Percentiles rank a stretch among this genome's conserved stretches.
phyloP scores from a whole-genome alignment of 2,888 invertebrate species.

The Sphecodes monilicornis region DNA sequence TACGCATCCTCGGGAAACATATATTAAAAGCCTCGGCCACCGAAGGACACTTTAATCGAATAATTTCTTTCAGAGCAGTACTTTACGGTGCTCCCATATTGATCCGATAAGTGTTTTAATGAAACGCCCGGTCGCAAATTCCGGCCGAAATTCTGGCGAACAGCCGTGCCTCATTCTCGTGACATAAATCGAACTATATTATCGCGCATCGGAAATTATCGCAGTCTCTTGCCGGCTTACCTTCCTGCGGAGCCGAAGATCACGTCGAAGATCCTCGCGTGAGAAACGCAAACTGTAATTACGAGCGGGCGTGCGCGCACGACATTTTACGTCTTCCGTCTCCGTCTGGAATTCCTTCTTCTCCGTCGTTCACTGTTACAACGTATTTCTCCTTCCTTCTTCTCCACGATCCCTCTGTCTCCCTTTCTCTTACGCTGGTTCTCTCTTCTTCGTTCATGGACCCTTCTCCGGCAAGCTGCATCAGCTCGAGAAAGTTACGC shows the following conservation, averaged over 20 bases:
- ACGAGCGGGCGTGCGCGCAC: conserved; percentile 70
- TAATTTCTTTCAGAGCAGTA: conserved; percentile 9
- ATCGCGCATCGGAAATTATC: conserved; percentile 70
- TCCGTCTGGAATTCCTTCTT: conserved; percentile 37
- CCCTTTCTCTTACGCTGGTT: background rate
- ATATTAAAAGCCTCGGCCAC: background rate
- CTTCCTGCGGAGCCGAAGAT: conserved; percentile 63
- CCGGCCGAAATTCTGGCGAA: conserved; percentile 48
- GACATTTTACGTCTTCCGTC: conserved; percentile 67
- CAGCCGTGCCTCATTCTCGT: conserved; percentile 41
- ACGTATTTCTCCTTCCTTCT: background rate
- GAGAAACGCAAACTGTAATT: conserved; percentile 76
- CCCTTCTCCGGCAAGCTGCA: conserved; percentile 22
- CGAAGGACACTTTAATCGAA: conserved; percentile 13
- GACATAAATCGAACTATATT: conserved; percentile 70
- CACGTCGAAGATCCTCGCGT: conserved; percentile 72
- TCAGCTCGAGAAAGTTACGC: conserved; percentile 60
- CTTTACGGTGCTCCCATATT: conserved; percentile 8
- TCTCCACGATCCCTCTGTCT: conserved; percentile 13
- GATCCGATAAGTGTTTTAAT: conserved; percentile 9
- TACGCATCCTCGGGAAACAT: background rate
- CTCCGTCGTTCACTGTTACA: conserved; percentile 17
- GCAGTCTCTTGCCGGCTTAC: conserved; percentile 42
- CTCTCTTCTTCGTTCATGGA: background rate
- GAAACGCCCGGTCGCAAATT: conserved; percentile 20